phyloP scores from a whole-genome alignment of 2,888 invertebrate genomes.

The Carabus problematicus region DNA sequence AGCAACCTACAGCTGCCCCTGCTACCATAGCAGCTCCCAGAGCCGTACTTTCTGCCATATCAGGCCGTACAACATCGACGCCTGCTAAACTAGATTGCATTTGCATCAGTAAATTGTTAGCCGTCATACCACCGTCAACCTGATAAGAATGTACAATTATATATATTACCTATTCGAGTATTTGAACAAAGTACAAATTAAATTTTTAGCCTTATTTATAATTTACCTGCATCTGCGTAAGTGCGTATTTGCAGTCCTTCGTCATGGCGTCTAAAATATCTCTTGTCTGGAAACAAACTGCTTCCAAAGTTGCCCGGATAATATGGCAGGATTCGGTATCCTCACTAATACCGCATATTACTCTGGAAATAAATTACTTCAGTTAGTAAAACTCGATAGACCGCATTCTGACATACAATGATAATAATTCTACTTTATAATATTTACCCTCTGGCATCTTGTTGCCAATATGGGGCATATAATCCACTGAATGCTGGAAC shows the following conservation, averaged over 20 bases:
- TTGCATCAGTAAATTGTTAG: conserved; percentile 89
- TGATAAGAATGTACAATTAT: conserved; percentile 51
- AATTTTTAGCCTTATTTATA: conserved; percentile 14
- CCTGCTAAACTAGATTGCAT: conserved; percentile 92
- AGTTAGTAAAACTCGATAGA: background rate
- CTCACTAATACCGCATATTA: conserved; percentile 91
- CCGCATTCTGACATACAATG: no score
- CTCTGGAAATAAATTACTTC: conserved; percentile 63
- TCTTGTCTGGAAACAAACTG: conserved; percentile 93
- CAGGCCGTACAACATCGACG: conserved; percentile 75
- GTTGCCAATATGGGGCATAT: conserved; percentile 98
- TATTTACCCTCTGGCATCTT: conserved; percentile 89
- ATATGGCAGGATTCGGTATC: conserved; percentile 88
- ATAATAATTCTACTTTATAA: background rate
- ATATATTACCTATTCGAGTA: background rate
- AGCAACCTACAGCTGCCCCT: conserved; percentile 73
- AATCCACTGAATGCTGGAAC: conserved; percentile 98
- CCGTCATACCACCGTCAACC: conserved; percentile 97
- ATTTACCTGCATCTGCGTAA: conserved; percentile 72
- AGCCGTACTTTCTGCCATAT: conserved; percentile 92
- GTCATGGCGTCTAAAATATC: conserved; percentile 95
- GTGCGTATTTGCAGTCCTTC: conserved; percentile 82
- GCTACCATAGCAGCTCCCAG: conserved; percentile 95
- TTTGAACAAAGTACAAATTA: background rate
- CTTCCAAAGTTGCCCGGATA: conserved; percentile 89